Percentiles rank a stretch among this genome's conserved stretches.
These are phyloP conservation scores for Aphelenchoides bicaudatus DNA, from an alignment of 2,888 invertebrate genomes.

Conservation along the genomic window DNA sequence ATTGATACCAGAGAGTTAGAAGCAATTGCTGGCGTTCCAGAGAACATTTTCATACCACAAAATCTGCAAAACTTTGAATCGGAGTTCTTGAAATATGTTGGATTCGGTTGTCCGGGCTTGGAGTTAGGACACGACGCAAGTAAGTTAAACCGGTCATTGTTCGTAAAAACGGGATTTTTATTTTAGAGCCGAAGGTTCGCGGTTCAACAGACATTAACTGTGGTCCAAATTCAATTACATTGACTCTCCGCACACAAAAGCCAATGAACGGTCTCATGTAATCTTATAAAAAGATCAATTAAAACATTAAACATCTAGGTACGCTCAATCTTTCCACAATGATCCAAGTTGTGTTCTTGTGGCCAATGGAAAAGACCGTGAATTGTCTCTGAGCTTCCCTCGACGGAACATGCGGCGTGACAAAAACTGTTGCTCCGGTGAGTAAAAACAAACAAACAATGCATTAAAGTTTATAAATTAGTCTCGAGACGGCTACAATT, in stretches of 20 bases:
- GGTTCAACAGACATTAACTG: constrained; percentile 55
- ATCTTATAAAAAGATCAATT: neutral
- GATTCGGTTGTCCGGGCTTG: constrained; percentile 54
- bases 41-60: constrained; percentile 47
- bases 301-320: constrained; percentile 23
- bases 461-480: constrained; percentile 23
- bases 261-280: constrained; percentile 53
- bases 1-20: constrained; percentile 53
- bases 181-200: constrained; percentile 49
- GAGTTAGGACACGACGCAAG: constrained; percentile 44
- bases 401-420: constrained; percentile 48
- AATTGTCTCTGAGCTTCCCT: constrained; percentile 48
- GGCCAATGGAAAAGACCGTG: constrained; percentile 41
- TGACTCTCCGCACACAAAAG: constrained; percentile 51
- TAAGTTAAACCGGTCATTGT: neutral
- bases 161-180: neutral
- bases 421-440: constrained; percentile 43
- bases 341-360: constrained; percentile 45
- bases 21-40: constrained; percentile 42
- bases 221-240: constrained; percentile 48
- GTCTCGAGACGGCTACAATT: constrained; percentile 48
- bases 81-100: constrained; percentile 53
- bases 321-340: constrained; percentile 52
- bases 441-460: constrained; percentile 19
- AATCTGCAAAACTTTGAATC: constrained; percentile 55